A percentile compares a stretch with the other conserved stretches of the same genome.
These are phyloP conservation scores for Laterallus jamaicensis DNA, from an alignment of 2,113 vertebrate species.

Conservation along the genomic window DNA sequence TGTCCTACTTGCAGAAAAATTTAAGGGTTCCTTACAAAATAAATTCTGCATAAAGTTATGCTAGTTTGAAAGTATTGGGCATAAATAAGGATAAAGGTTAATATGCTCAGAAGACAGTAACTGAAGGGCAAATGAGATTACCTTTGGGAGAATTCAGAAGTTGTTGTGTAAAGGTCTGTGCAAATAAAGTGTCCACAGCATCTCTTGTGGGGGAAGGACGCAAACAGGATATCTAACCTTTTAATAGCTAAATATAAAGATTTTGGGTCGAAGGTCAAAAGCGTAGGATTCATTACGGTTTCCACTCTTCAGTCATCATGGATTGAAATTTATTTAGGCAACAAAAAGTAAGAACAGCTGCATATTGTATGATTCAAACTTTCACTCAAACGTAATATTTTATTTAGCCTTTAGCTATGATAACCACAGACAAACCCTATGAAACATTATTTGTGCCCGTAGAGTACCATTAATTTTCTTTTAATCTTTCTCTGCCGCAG, in stretches of 20 bases:
- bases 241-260: not conserved
- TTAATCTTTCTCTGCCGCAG: conserved; percentile 69
- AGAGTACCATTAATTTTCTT: conserved; percentile 74
- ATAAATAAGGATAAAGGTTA: conserved; percentile 14
- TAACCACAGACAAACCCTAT: conserved; percentile 38
- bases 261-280: not conserved
- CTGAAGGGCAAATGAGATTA: not conserved
- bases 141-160: not conserved
- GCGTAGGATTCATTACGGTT: not conserved
- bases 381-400: conserved; percentile 40
- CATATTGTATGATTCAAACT: not conserved
- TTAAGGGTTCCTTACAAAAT: not conserved
- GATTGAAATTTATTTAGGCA: conserved; percentile 6
- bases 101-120: not conserved
- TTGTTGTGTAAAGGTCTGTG: not conserved
- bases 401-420: conserved; percentile 38
- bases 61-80: not conserved
- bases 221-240: not conserved
- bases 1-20: not conserved
- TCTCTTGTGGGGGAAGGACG: not conserved
- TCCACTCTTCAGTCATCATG: not conserved
- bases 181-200: not conserved
- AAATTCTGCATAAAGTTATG: not conserved
- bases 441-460: conserved; percentile 45
- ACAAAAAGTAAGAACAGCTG: not conserved